phyloP scores from a whole-genome alignment of 1,140 invertebrate genomes.

The Sitophilus oryzae region DNA sequence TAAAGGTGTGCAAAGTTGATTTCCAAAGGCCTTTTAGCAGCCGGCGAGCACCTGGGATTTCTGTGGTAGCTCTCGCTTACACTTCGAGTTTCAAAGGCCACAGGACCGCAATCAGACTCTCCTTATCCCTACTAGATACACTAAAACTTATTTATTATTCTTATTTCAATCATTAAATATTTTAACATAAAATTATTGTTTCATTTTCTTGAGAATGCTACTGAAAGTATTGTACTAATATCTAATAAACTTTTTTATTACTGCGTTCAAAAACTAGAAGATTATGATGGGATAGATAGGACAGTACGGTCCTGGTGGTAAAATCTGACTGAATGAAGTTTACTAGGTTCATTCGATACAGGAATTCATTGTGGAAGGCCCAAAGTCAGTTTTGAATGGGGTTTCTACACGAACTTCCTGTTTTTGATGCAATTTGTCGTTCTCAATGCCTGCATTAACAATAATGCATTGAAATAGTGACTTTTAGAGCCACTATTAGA shows the following conservation, averaged over 20 bases:
- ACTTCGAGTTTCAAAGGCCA: slow-evolving; percentile 3
- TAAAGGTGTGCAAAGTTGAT: slow-evolving; percentile 35
- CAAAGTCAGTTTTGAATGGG: slow-evolving; percentile 39
- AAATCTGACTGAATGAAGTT: slow-evolving; percentile 33
- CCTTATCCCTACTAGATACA: no score
- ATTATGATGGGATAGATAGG: neutral
- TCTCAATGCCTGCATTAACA: slow-evolving; percentile 40
- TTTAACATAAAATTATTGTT: no score
- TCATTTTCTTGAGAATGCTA: no score
- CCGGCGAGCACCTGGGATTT: slow-evolving; percentile 32
- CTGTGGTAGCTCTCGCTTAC: slow-evolving; percentile 7
- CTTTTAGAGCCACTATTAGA: slow-evolving; percentile 42
- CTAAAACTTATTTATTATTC: no score
- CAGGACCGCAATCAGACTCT: slow-evolving; percentile 6
- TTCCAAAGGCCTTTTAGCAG: slow-evolving; percentile 34
- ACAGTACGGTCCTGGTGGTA: slow-evolving; percentile 27
- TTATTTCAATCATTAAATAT: no score
- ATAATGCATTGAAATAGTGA: slow-evolving; percentile 40
- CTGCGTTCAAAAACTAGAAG: no score
- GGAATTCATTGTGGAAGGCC: slow-evolving; percentile 39
- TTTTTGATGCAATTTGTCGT: slow-evolving; percentile 45
- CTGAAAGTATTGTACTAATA: no score
- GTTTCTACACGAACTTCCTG: slow-evolving; percentile 43
- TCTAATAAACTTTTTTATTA: no score
- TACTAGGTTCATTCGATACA: slow-evolving; percentile 32